phyloP scores from a whole-genome alignment of 2,113 vertebrate species.

The Coturnix japonica region DNA sequence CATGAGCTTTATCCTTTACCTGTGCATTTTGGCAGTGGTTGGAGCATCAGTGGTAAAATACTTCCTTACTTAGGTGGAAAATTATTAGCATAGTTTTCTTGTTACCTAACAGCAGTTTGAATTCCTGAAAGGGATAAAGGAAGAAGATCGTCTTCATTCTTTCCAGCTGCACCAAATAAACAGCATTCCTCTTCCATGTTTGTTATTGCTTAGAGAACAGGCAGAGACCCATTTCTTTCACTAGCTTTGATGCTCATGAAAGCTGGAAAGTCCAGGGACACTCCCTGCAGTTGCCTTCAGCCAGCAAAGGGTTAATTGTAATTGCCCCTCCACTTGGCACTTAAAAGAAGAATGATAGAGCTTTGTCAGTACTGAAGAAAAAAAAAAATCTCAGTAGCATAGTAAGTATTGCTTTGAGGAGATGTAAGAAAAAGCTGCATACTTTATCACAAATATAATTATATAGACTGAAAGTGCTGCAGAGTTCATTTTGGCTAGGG shows the following conservation, averaged over 20 bases:
- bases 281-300: neutral
- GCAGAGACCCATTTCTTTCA: constrained; percentile 30
- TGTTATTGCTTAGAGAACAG: constrained; percentile 58
- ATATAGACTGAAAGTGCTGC: neutral
- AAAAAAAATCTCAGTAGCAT: neutral
- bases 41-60: constrained; percentile 41
- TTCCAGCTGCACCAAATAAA: constrained; percentile 69
- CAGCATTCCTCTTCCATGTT: constrained; percentile 68
- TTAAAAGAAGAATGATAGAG: neutral
- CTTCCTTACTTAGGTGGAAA: constrained; percentile 59
- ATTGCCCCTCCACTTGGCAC: neutral
- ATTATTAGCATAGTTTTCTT: constrained; percentile 68
- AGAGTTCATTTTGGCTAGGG: neutral
- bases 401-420: neutral
- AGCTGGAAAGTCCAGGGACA: constrained; percentile 1
- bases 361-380: neutral
- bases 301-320: constrained; percentile 21
- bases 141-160: constrained; percentile 65
- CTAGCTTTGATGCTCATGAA: constrained; percentile 34
- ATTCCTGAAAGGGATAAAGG: constrained; percentile 69
- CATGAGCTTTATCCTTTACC: neutral
- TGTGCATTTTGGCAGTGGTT: constrained; percentile 16
- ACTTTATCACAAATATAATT: neutral
- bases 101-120: constrained; percentile 65
- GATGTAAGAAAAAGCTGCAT: neutral